Base-by-base conservation (phyloP, 1,140 invertebrate species). In the Sycobia sp. region DNA sequence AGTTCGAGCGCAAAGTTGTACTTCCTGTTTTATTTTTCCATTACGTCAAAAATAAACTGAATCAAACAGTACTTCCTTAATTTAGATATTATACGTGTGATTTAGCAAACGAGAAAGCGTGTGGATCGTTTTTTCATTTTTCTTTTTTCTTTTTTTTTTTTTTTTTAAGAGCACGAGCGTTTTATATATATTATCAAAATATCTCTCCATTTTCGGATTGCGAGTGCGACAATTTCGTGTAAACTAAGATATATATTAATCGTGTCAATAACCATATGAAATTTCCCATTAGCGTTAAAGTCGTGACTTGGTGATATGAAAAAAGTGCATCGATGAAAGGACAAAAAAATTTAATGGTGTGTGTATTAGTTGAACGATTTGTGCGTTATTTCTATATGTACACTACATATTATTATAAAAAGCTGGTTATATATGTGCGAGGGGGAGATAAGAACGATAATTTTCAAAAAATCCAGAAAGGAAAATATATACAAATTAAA, bases 1-100 rank as follows among this genome's bases (percentile, higher is more conserved):
- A 32, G 11, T 32, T 32, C 29, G 11, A 32, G 11, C n/a, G n/a
- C n/a, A n/a, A n/a, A n/a, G n/a, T n/a, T n/a, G n/a, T n/a, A n/a
- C n/a, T n/a, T n/a, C n/a, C n/a, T n/a, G n/a, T 53, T 53, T 38
- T 38, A 11, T 23, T n/a, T 39, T 36, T 49, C 27, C 59, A n/a
- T 47, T 62, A 56, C 61, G 61, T 36, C 43, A 59, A 56, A 57
- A 53, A 71, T 59, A 54, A 70, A 69, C 10, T 38, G n/a, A n/a
- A n/a, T n/a, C n/a, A 41, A 49, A 32, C 34, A 61, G 47, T 51
- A 41, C 8, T 66, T 44, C 4, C 50, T 44, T 18, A n/a, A n/a
- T n/a, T n/a, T 69, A 54, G 43, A 32, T n/a, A 22, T 49, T 29
- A 32, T 51, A 34, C 18, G 27, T 60, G 46, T 53, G 32, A 58